Conservation (phyloP, 2,888 invertebrate species). For the Sesamia inferens region DNA sequence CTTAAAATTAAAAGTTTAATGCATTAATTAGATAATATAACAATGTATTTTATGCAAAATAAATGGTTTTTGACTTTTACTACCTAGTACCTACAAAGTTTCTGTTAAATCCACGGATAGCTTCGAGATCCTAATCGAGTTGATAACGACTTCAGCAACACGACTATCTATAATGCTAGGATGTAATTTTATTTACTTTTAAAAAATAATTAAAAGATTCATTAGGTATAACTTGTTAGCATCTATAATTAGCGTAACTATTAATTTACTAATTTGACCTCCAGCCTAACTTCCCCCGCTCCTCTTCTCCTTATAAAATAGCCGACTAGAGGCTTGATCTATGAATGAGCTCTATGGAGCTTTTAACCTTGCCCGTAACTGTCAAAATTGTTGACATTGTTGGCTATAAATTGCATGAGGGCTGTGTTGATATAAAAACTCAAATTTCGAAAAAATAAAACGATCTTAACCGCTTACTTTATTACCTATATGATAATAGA, state of each 20-base stretch:
- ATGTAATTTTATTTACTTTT: too few species aligned
- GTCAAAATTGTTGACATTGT: background rate
- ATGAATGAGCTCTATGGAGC: background rate
- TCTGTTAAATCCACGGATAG: background rate
- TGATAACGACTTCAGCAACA: background rate
- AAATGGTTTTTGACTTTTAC: background rate
- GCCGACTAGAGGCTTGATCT: background rate
- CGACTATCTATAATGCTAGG: background rate
- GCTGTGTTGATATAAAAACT: background rate
- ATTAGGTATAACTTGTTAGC: background rate
- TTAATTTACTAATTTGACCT: too few species aligned
- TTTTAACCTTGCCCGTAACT: background rate
- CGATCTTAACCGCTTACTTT: too few species aligned
- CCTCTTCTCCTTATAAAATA: too few species aligned
- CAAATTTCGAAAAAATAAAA: too few species aligned
- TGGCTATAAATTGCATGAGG: background rate
- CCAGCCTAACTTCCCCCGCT: too few species aligned
- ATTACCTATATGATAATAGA: background rate
- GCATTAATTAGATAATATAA: background rate
- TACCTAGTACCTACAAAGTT: background rate
- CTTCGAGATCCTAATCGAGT: background rate
- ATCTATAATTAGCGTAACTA: background rate
- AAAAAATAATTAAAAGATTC: background rate
- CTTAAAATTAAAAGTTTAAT: background rate
- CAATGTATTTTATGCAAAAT: slow-evolving; percentile 1